A percentile compares a stretch with the other conserved stretches of the same genome.
Conservation (phyloP, 2,888 invertebrate genomes). For the Gortyna flavago region DNA sequence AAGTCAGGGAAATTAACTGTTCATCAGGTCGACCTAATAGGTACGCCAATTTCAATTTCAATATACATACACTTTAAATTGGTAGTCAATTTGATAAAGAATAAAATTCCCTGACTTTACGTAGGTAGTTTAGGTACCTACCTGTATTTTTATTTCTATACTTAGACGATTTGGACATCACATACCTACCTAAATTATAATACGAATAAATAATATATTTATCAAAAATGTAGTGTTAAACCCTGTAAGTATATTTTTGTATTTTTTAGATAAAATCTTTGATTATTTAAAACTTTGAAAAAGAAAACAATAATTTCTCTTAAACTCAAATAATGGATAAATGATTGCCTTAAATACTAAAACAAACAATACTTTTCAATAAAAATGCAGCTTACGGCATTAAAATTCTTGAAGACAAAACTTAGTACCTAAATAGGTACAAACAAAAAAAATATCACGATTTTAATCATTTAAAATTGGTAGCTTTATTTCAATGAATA, state of each 20-base stretch:
- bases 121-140: too few species aligned
- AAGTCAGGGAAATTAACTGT: neutral
- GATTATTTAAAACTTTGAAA: neutral
- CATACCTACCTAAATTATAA: neutral
- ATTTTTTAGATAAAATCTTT: neutral
- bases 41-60: neutral
- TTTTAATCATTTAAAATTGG: neutral
- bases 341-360: neutral
- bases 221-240: neutral
- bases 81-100: neutral
- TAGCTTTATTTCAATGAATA: neutral
- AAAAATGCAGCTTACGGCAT: slow-evolving; percentile 19
- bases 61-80: neutral
- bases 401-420: neutral
- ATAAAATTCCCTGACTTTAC: neutral
- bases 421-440: too few species aligned
- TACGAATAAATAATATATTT: neutral
- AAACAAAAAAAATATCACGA: neutral
- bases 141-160: neutral
- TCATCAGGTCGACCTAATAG: neutral
- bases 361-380: neutral
- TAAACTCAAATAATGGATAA: slow-evolving; percentile 10
- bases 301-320: neutral
- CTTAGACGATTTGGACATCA: slow-evolving; percentile 3
- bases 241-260: slow-evolving; percentile 39